Base-by-base conservation (phyloP, 2,113 vertebrate genomes). In the Ginglymostoma cirratum region DNA sequence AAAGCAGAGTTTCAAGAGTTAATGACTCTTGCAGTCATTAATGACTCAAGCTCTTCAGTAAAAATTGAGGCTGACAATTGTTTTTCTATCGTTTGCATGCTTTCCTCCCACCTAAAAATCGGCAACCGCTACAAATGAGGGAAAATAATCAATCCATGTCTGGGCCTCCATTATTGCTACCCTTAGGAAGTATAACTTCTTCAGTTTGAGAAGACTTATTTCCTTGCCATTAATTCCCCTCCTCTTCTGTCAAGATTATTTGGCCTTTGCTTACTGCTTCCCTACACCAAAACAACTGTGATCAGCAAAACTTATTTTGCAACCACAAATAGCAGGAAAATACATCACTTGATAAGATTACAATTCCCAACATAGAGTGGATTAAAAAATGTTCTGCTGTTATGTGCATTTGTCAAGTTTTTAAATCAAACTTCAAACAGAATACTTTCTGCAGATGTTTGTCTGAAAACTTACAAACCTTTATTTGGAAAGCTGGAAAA, bases 391-490 rank as follows among this genome's bases (percentile, higher is more conserved):
- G 34, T 21, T 66, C 34, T 66, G 89, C 5, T n/a, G 17, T 93
- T 93, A 38, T 7, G 15, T 66, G 34, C 61, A 67, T 93, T 92
- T 65, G 89, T 66, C 55, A 92, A 65, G 17, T 65, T 93, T 93
- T n/a, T n/a, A n/a, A 61, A 61, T 92, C 30, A 65, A 92, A 65
- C 55, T 65, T 92, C 87, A 61, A 30, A 7, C 87, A 93, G 15
- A 93, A 93, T 65, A 93, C 61, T 66, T 93, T 93, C 89, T 93
- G 89, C 89, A 93, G 89, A 93, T 93, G 89, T 93, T 38, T 21
- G 55, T 65, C 89, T 92, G 89, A 93, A 93, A 93, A 66, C 5
- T 66, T 66, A 34, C 89, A 67, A 67, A 8, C 6, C 87, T 93
- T 42, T 66, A 38, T 93, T 93, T 93, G 61, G 34, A 93, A 93